These are phyloP conservation scores for Elysia crispata DNA, from an alignment of 2,888 invertebrate species.

Conservation along the genomic window DNA sequence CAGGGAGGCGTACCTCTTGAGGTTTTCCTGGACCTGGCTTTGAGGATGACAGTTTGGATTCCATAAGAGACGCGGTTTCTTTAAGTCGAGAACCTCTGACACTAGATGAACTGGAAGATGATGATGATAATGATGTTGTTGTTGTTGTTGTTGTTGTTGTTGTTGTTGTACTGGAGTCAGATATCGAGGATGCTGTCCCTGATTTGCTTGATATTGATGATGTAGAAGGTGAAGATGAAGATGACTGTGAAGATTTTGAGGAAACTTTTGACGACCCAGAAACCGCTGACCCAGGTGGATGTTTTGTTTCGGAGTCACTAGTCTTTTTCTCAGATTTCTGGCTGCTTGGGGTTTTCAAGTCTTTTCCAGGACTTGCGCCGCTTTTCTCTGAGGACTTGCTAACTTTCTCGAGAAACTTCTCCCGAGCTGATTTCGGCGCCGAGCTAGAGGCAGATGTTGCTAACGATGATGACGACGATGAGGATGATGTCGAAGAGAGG, in stretches of 20 bases:
- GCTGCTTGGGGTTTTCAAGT: no score
- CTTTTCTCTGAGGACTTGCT: no score
- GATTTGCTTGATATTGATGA: constrained; percentile 17
- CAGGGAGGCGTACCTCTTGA: no score
- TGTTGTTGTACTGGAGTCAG: neutral
- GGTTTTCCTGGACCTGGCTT: no score
- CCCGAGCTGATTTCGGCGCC: neutral
- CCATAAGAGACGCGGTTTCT: neutral
- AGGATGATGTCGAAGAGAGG: neutral
- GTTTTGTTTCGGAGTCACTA: no score
- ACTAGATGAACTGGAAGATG: neutral
- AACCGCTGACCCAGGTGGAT: neutral
- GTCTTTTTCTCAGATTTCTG: no score
- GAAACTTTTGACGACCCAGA: neutral
- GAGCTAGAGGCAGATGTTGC: neutral
- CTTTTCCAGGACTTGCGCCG: no score
- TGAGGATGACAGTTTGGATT: constrained; percentile 5
- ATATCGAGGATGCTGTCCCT: neutral
- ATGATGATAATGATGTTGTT: neutral
- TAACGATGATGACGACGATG: neutral
- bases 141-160: neutral
- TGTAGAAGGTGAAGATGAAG: constrained; percentile 2
- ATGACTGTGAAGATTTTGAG: neutral
- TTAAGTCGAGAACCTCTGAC: neutral
- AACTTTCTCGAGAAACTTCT: no score